Percentiles rank a stretch among this genome's conserved stretches.
phyloP scores from a whole-genome alignment of 1,140 invertebrate genomes.

The Drosophila nannoptera region DNA sequence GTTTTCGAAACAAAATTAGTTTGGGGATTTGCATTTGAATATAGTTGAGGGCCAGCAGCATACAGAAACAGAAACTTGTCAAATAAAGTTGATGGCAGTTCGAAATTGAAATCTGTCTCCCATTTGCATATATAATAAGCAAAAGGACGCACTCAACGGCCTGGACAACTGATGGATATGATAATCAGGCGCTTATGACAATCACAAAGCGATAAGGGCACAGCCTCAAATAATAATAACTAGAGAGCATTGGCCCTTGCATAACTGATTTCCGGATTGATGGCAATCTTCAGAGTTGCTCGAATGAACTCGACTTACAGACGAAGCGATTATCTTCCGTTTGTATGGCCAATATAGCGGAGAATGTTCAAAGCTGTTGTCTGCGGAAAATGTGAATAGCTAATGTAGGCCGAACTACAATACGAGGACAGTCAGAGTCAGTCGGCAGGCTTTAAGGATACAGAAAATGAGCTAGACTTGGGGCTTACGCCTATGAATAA shows the following conservation, averaged over 20 bases:
- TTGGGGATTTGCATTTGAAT: slow-evolving; percentile 77
- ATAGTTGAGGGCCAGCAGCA: slow-evolving; percentile 18
- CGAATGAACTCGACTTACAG: background rate
- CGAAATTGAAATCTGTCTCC: slow-evolving; percentile 59
- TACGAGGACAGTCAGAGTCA: background rate
- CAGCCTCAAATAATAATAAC: slow-evolving; percentile 22
- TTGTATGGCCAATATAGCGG: background rate
- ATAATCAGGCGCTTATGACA: slow-evolving; percentile 53
- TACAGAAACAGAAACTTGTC: slow-evolving; percentile 50
- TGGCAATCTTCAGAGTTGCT: slow-evolving; percentile 1
- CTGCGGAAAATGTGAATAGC: background rate
- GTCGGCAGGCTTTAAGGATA: too few relatives aligned
- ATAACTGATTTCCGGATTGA: slow-evolving; percentile 11
- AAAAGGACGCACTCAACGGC: slow-evolving; percentile 40
- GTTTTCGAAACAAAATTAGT: slow-evolving; percentile 71
- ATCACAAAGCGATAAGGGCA: slow-evolving; percentile 18
- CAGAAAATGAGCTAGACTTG: too few relatives aligned
- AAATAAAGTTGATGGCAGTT: slow-evolving; percentile 51
- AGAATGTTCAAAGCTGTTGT: background rate
- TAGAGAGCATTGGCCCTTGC: background rate
- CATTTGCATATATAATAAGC: slow-evolving; percentile 74
- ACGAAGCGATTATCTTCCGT: slow-evolving; percentile 2
- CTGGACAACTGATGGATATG: slow-evolving; percentile 49
- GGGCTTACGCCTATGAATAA: background rate
- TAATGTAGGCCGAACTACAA: background rate